Evolutionary conservation across 1,140 invertebrate species (phyloP).

Genomic region (Aphidius ervi): DNA sequence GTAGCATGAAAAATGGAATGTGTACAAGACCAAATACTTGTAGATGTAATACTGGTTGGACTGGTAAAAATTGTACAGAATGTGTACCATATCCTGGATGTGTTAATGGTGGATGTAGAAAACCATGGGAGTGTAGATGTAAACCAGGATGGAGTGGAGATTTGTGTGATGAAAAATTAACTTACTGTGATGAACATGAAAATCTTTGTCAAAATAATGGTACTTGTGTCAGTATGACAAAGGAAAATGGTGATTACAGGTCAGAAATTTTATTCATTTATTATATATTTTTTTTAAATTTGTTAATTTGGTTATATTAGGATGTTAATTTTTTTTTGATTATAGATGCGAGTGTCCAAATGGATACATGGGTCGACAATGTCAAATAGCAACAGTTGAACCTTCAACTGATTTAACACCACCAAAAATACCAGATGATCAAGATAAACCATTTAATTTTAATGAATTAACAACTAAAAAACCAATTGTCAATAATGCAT

Average conservation of each 20-base stretch:
- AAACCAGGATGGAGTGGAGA: constrained; percentile 82
- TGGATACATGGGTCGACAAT: constrained; percentile 47
- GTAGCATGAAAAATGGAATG: constrained; percentile 77
- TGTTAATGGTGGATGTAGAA: constrained; percentile 74
- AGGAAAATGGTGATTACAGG: constrained; percentile 69
- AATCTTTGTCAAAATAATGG: constrained; percentile 71
- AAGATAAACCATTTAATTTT: constrained; percentile 24
- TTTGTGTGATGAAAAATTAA: constrained; percentile 81
- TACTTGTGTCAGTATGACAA: constrained; percentile 72
- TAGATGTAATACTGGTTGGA: constrained; percentile 87
- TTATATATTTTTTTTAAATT: neutral
- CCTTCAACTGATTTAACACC: constrained; percentile 45
- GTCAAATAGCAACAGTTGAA: constrained; percentile 43
- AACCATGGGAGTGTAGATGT: constrained; percentile 87
- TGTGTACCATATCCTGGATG: constrained; percentile 84
- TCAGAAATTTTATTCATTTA: constrained; percentile 36
- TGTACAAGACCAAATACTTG: constrained; percentile 73
- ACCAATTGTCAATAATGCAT: neutral
- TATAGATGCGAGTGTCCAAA: constrained; percentile 45
- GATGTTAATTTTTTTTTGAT: constrained; percentile 28
- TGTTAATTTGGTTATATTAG: too few species aligned
- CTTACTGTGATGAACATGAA: constrained; percentile 70
- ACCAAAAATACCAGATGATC: constrained; percentile 29
- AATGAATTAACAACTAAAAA: constrained; percentile 22
- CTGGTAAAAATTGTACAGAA: constrained; percentile 72